Evolutionary conservation across 1,140 invertebrate species (phyloP).

Genomic region (Sitophilus oryzae): DNA sequence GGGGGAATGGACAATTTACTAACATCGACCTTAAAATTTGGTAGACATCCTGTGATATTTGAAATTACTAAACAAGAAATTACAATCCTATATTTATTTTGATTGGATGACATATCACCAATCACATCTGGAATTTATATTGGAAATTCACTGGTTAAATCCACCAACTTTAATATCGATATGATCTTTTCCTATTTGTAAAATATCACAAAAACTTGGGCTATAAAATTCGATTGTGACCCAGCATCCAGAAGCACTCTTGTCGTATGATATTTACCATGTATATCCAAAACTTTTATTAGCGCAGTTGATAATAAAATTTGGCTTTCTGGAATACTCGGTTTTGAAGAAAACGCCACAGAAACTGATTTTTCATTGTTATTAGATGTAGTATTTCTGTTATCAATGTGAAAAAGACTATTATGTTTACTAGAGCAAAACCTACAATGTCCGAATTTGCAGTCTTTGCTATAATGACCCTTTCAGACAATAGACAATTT

Average conservation of each 20-base stretch:
- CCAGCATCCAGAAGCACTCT: slow-evolving; percentile 1
- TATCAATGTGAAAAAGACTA: not conserved
- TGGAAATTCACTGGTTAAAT: too few relatives aligned
- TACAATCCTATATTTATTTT: too few relatives aligned
- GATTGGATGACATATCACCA: too few relatives aligned
- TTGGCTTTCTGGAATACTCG: not conserved
- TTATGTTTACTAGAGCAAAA: not conserved
- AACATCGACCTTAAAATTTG: slow-evolving; percentile 1
- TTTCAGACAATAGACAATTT: slow-evolving; percentile 8
- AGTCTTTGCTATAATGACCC: not conserved
- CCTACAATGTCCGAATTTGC: not conserved
- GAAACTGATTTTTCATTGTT: not conserved
- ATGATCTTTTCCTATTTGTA: too few relatives aligned
- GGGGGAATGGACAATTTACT: not conserved
- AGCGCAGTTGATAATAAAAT: slow-evolving; percentile 3
- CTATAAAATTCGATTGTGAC: not conserved
- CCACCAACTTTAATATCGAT: too few relatives aligned
- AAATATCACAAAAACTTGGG: not conserved
- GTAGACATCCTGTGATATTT: slow-evolving; percentile 9
- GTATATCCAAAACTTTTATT: not conserved
- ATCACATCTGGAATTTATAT: too few relatives aligned
- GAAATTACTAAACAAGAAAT: not conserved
- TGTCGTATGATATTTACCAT: not conserved
- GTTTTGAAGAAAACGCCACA: not conserved
- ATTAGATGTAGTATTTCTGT: too few relatives aligned